These are phyloP conservation scores for Parus major DNA, from an alignment of 2,113 vertebrate genomes.

Conservation along the genomic window DNA sequence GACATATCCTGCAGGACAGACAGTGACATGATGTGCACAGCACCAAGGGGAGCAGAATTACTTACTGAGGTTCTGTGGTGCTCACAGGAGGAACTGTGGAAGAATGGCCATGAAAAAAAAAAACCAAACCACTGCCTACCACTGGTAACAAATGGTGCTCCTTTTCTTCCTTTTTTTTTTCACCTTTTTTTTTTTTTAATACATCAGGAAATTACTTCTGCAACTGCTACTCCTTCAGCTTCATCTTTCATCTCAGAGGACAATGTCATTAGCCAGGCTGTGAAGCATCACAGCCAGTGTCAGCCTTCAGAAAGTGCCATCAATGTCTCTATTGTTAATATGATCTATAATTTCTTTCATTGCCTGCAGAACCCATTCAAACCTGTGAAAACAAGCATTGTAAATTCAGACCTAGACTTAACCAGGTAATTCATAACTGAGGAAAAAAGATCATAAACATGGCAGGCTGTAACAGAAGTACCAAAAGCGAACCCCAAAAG, in stretches of 20 bases:
- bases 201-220: constrained; percentile 31
- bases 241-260: background rate
- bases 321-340: background rate
- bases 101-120: background rate
- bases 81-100: background rate
- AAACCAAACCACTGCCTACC: background rate
- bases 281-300: constrained; percentile 46
- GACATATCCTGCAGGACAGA: constrained; percentile 3
- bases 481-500: background rate
- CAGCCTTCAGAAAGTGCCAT: constrained; percentile 65
- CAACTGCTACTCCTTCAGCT: background rate
- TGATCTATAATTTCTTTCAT: constrained; percentile 35
- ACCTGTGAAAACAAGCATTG: background rate
- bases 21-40: background rate
- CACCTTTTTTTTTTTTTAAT: background rate
- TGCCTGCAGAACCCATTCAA: constrained; percentile 40
- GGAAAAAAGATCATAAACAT: background rate
- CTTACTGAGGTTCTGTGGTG: background rate
- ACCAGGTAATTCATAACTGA: background rate
- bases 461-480: background rate
- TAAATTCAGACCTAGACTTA: background rate
- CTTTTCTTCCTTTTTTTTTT: background rate
- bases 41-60: background rate
- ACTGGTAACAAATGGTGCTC: background rate
- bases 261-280: constrained; percentile 60